A percentile compares a stretch with the other conserved stretches of the same genome.
phyloP scores from a whole-genome alignment of 2,888 invertebrate genomes.

The Drosophila subsilvestris region DNA sequence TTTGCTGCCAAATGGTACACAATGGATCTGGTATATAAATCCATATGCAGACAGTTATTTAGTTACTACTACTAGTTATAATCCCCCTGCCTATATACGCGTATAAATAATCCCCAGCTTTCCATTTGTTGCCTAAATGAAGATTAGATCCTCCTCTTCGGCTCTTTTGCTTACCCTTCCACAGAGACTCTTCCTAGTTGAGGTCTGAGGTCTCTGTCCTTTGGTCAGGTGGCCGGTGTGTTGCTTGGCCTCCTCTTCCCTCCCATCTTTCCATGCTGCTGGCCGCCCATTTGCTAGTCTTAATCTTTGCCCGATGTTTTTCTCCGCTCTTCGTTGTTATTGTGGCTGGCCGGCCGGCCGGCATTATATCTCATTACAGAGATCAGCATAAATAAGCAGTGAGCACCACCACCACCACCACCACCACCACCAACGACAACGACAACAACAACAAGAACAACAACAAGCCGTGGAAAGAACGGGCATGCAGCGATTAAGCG shows the following conservation, averaged over 20 bases:
- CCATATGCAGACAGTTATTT: too few relatives aligned
- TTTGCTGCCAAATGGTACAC: conserved; percentile 42
- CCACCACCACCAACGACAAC: conserved; percentile 20
- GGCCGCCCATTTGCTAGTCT: not conserved
- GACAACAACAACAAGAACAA: conserved; percentile 1
- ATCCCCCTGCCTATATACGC: too few relatives aligned
- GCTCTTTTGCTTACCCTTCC: not conserved
- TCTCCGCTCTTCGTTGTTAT: conserved; percentile 18
- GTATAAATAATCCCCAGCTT: not conserved
- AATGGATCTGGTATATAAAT: conserved; percentile 23
- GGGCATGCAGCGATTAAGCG: conserved; percentile 66
- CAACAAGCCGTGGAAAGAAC: conserved; percentile 28
- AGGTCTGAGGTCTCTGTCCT: conserved; percentile 3
- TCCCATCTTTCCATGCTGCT: not conserved
- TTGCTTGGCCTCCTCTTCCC: not conserved
- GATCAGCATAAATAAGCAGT: conserved; percentile 77
- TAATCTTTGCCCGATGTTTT: not conserved
- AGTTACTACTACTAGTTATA: too few relatives aligned
- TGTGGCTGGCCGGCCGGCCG: conserved; percentile 65
- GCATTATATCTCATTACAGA: conserved; percentile 79
- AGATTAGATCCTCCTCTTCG: too few relatives aligned
- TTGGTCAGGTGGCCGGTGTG: not conserved
- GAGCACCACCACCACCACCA: conserved; percentile 62
- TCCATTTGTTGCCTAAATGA: not conserved
- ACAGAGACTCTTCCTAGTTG: conserved; percentile 24